Base-by-base conservation (phyloP, 2,113 vertebrate species). In the Aptenodytes forsteri region DNA sequence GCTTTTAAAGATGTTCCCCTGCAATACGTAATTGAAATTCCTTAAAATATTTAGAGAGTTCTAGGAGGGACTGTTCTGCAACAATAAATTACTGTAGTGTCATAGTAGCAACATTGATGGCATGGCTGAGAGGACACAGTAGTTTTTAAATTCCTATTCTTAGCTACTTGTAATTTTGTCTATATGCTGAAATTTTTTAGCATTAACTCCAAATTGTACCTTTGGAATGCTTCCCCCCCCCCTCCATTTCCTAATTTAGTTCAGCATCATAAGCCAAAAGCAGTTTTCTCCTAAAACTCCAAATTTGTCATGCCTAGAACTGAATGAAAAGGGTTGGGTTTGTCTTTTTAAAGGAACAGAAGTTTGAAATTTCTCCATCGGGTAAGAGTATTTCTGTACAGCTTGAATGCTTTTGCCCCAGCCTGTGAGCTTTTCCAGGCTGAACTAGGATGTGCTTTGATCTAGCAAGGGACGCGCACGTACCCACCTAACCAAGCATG, bases 1-100 rank as follows among this genome's bases (percentile, higher is more conserved):
- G 0, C 75, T 95, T 85, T 82, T 76, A 81, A 93, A 96, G 67
- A 94, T 2, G 10, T 55, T 85, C 82, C 58, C 16, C 42, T 90
- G 82, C 84, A 91, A 93, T 78, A 91, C 36, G 79, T 70, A 93
- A 96, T 77, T 95, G 93, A 95, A 96, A 91, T 90, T 72, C 81
- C 42, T 96, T 96, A 91, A 97, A 97, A 97, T 94, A 97, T 96
- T 97, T 96, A 91, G 62, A 93, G 86, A 85, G 61, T 94, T 97
- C 94, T 95, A 88, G 84, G 75, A 89, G 54, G 21, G 84, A 95
- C 90, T 70, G 81, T 88, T 96, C 94, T 93, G 87, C 75, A 93
- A 92, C 95, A 96, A 94, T 80, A 70, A 96, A 94, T 97, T 91
- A 95, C 58, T 80, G 42, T 62, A 87, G 75, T 61, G 42, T 76